Base-by-base conservation (phyloP, 1,140 invertebrate species). In the Aphelenchoides besseyi region DNA sequence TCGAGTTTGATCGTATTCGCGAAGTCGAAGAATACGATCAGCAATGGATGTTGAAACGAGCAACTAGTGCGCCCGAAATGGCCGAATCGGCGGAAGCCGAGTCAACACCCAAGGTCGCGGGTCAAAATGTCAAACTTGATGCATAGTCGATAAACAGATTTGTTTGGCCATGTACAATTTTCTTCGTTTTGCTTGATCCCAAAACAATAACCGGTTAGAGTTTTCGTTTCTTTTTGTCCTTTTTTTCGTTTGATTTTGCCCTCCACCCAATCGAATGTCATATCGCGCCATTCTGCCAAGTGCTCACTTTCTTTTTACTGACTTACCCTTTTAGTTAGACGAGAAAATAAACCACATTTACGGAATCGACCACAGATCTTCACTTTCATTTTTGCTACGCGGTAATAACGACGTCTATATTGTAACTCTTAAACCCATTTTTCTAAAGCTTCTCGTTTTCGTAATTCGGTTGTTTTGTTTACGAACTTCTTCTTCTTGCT, bases 1-100 rank as follows among this genome's bases (percentile, higher is more conserved):
- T 73, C 54, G 69, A 74, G 41, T 77, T 77, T 35, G 72, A 74
- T 35, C 77, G 75, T n/a, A 69, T 77, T 12, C 73, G 63, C 2
- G 75, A 77, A 59, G 69, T 77, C 32, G 75, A 77, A 36, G 64
- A 78, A 23, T 53, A 76, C 18, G 75, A 77, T n/a, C 33, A 37
- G 18, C 63, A 61, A 23, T 77, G 75, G 75, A 30, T 33, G 5
- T 63, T 79, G 32, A 70, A 66, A 16, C 53, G 77, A 36, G 55
- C 75, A 9, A 41, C 63, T 29, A 69, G 63, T 36, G 75, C 75
- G 2, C 75, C 75, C 3, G 74, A 76, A 18, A 36, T 76, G 52
- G 52, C 70, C 12, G 70, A 59, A 41, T 41, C 37, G n/a, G n/a
- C 5, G 5, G 37, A 8, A 8, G 5, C n/a, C n/a, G 5, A 5